Evolutionary conservation across 2,888 invertebrate species (phyloP), one percentile per base, ranked within the genome.

Genomic region (Myathropa florea): DNA sequence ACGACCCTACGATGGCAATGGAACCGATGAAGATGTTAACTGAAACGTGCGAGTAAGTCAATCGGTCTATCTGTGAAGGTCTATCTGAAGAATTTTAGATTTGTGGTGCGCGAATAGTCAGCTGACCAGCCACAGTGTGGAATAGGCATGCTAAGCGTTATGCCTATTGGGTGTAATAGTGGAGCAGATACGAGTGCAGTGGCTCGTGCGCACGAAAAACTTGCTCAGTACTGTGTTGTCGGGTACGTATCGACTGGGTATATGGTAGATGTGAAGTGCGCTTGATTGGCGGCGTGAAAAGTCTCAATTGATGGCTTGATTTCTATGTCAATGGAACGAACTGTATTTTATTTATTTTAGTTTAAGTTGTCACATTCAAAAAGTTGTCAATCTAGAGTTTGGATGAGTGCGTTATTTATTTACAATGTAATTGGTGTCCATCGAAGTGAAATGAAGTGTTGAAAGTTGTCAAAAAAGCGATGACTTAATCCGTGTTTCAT

Each of bases 201-300:
- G 72, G 55, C 85, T 82, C 77, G 82, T 85, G 85, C 85, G 73
- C 82, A 82, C 73, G 77, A 73, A 72, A 82, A 73, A 73, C 59
- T 68, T 72, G 61, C 77, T 46, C 46, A 6, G 18, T 81, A 18
- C 24, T 59, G 12, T 63, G 46, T 46, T 59, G 73, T 60, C 24
- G 64, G 63, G 77, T 71, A 57, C 46, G 46, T n/a, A 4, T n/a
- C n/a, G 39, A n/a, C 39, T n/a, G n/a, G 14, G 39, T 46, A n/a
- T 46, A 46, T 6, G 46, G 80, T 72, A 33, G 59, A 73, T 77
- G 53, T 85, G 85, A 81, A 73, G 72, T 82, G 73, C 78, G 77
- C 78, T 78, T 86, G 86, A 86, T 86, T 86, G 86, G 86, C 86
- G 86, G 86, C 86, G 86, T 79, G 83, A 86, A 79, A 86, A 82